phyloP scores from a whole-genome alignment of 2,888 invertebrate genomes.

The Himalopsyche kuldschensis region DNA sequence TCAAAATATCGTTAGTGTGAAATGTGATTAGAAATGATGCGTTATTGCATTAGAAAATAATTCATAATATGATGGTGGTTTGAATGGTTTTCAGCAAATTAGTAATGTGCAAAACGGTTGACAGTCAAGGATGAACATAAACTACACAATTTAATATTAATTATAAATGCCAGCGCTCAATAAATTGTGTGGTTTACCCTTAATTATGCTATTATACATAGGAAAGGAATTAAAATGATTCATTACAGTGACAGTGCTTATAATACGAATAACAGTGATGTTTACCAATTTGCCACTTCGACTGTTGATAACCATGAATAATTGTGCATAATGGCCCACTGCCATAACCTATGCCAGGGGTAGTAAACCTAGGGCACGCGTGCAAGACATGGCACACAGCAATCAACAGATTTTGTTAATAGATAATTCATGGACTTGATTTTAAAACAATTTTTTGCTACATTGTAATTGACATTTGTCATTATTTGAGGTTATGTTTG shows the following conservation, averaged over 20 bases:
- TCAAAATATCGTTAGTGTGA: no score
- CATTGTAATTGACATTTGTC: no score
- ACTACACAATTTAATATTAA: not conserved
- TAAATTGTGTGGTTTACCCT: not conserved
- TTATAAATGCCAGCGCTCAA: not conserved
- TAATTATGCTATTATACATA: not conserved
- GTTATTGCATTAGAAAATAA: no score
- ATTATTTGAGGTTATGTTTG: no score
- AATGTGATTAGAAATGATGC: no score
- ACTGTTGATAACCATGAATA: not conserved
- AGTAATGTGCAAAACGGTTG: not conserved
- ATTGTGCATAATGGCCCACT: not conserved
- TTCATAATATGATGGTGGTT: no score
- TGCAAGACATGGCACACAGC: no score
- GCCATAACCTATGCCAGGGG: not conserved
- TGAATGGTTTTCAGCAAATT: no score
- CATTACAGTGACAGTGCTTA: not conserved
- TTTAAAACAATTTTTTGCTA: no score
- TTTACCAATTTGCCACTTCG: not conserved
- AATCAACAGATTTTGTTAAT: no score
- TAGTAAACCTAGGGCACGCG: no score
- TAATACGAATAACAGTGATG: not conserved
- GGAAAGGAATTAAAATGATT: not conserved
- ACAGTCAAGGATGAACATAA: not conserved
- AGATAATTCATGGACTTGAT: no score